A percentile compares a stretch with the other conserved stretches of the same genome.
These are phyloP conservation scores for Cerastoderma edule DNA, from an alignment of 2,888 invertebrate genomes.

Conservation along the genomic window DNA sequence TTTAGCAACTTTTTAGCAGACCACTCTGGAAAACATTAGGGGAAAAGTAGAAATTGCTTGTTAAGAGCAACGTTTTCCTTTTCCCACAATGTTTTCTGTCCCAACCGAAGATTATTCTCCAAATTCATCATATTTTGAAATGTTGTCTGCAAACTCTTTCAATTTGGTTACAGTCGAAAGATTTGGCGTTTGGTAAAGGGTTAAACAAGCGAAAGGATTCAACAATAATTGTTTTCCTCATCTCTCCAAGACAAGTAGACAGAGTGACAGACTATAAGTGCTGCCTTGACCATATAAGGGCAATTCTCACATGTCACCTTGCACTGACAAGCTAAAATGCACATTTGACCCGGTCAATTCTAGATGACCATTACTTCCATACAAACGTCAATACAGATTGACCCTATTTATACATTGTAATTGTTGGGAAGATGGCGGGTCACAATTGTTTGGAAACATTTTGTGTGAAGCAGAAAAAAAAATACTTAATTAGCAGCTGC, in stretches of 20 bases:
- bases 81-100: slow-evolving; percentile 16
- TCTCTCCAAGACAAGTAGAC: slow-evolving; percentile 14
- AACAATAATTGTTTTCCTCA: slow-evolving; percentile 2
- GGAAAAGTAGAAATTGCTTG: slow-evolving; percentile 4
- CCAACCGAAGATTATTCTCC: background rate
- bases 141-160: background rate
- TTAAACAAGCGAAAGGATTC: background rate
- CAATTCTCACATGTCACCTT: slow-evolving; percentile 13
- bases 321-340: slow-evolving; percentile 26
- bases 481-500: no score
- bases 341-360: slow-evolving; percentile 57
- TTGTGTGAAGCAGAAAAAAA: no score
- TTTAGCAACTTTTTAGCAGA: background rate
- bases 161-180: background rate
- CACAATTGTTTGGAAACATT: no score
- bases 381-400: slow-evolving; percentile 50
- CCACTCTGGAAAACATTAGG: background rate
- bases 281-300: slow-evolving; percentile 16
- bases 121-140: background rate
- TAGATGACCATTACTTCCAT: slow-evolving; percentile 53
- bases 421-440: no score
- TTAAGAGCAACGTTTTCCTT: background rate
- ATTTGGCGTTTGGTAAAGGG: background rate
- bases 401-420: no score
- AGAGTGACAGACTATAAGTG: slow-evolving; percentile 23